phyloP scores from a whole-genome alignment of 2,888 invertebrate species.

The Brachycybe producta region DNA sequence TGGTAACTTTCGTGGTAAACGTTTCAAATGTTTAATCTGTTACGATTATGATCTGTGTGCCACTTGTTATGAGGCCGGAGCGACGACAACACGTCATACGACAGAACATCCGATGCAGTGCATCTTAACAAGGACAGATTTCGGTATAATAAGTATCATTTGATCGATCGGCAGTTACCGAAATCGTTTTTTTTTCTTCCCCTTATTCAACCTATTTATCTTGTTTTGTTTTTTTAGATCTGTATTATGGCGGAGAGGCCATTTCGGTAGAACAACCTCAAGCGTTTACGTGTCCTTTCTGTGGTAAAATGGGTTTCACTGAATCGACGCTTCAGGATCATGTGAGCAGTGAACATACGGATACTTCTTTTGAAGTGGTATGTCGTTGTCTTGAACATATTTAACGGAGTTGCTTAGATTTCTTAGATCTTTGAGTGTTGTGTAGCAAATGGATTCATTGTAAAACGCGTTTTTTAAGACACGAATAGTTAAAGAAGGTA shows the following conservation, averaged over 20 bases:
- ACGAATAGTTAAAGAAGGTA: too few species aligned
- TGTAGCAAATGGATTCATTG: too few species aligned
- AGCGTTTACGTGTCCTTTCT: conserved; percentile 95
- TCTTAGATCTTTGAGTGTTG: too few species aligned
- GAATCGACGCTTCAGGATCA: conserved; percentile 63
- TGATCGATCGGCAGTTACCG: too few species aligned
- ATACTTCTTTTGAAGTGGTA: conserved; percentile 79
- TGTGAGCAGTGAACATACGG: conserved; percentile 57
- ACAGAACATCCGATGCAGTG: conserved; percentile 98
- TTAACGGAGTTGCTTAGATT: too few species aligned
- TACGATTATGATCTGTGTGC: conserved; percentile 98
- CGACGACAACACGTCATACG: conserved; percentile 80
- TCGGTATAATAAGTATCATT: too few species aligned
- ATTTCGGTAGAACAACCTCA: conserved; percentile 76
- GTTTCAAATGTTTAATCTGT: conserved; percentile 98
- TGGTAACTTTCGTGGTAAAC: conserved; percentile 90
- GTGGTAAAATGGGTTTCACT: conserved; percentile 91
- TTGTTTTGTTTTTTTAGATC: too few species aligned
- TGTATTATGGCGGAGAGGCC: conserved; percentile 92
- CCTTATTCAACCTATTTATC: too few species aligned
- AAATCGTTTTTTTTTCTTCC: conserved; percentile 9
- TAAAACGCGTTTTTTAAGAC: too few species aligned
- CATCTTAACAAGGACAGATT: conserved; percentile 90
- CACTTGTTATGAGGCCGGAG: conserved; percentile 84
- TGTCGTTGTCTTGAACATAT: conserved; percentile 33